Evolutionary conservation across 2,888 invertebrate species (phyloP), one percentile per base, ranked within the genome.

Genomic region (Branchinecta sandiegonensis): DNA sequence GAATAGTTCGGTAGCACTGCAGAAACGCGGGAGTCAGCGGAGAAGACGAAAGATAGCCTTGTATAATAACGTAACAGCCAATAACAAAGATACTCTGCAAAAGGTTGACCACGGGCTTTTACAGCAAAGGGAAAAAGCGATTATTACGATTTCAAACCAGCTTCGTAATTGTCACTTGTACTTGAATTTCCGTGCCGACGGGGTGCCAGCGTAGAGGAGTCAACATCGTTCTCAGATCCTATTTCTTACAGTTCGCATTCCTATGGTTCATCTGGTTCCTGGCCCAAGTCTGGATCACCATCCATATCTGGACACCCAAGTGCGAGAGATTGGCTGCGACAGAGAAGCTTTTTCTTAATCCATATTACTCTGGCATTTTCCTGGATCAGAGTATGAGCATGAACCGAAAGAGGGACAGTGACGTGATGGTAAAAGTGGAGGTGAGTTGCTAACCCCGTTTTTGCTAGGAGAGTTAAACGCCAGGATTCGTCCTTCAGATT

Each of bases 291-390:
- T 81, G 82, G 78, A 79, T 81, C 47, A 79, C 80, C 4, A 75
- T 80, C 23, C 82, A 83, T 73, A 79, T 82, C 67, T 83, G 82
- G 81, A 79, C 78, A 46, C 83, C 83, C 6, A 79, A 80, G 71
- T 80, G 80, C 71, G 82, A 82, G 72, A 74, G 83, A 71, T 76
- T 83, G 73, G 82, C 82, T 3, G 78, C 80, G 70, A 80, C 81
- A 46, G 82, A 83, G 73, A 80, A 78, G 76, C 74, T 83, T 46
- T 83, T 82, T 74, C 80, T 82, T 9, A 77, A 78, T 63, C 81
- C 81, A 4, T 78, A 81, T 74, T 82, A 81, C 75, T 77, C 78
- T 72, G 79, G 79, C 1, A 76, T 79, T 7, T 76, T 83, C 70
- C 77, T 82, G 50, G 82, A 82, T 72, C 81, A 81, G 72, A 80